Conservation (phyloP, 2,113 vertebrate species). For the Oreotrochilus melanogaster region DNA sequence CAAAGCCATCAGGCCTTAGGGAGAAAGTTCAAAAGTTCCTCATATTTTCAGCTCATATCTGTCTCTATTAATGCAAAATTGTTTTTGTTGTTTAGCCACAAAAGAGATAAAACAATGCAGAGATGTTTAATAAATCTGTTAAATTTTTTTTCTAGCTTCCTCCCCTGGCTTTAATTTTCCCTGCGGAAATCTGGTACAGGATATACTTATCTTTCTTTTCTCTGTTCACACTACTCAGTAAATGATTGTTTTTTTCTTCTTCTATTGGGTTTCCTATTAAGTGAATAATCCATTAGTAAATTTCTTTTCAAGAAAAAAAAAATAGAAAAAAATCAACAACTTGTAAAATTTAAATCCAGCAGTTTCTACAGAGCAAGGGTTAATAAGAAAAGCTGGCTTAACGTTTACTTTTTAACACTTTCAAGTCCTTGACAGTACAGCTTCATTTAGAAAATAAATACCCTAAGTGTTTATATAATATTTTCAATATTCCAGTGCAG, state of each 20-base stretch:
- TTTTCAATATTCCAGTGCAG: background rate
- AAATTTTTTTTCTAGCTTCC: constrained; percentile 32
- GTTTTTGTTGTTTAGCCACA: background rate
- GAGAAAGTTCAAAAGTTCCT: background rate
- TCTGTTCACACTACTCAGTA: constrained; percentile 12
- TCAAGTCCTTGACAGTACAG: background rate
- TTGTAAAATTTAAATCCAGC: background rate
- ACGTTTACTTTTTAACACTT: background rate
- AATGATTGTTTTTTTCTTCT: background rate
- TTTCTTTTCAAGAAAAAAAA: background rate
- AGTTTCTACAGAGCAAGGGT: background rate
- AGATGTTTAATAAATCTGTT: background rate
- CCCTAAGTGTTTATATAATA: background rate
- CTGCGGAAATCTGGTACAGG: constrained; percentile 12
- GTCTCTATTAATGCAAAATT: background rate
- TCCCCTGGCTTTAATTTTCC: constrained; percentile 19
- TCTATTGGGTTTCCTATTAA: background rate
- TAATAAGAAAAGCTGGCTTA: background rate
- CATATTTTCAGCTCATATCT: background rate
- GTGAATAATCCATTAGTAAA: background rate
- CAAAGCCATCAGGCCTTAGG: background rate
- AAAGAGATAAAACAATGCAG: background rate
- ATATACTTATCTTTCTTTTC: constrained; percentile 28
- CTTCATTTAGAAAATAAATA: background rate
- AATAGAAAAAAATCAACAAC: background rate